A percentile compares a stretch with the other conserved stretches of the same genome.
Conservation (phyloP, 2,797 vertebrate genomes). For the Alcedo quadribrachys region DNA sequence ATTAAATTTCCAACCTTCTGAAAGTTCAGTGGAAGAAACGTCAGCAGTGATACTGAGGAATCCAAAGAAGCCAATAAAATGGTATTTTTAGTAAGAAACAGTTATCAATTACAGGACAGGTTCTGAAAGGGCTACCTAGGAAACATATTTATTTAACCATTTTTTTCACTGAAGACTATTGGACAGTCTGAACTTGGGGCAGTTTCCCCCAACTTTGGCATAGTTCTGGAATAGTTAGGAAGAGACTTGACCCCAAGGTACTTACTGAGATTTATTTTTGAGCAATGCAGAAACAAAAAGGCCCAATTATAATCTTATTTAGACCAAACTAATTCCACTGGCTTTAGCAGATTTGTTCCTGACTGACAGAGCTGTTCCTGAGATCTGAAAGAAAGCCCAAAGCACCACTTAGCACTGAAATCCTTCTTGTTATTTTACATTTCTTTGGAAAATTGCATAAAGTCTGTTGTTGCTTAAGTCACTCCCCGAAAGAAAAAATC, state of each 20-base stretch:
- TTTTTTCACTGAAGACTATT: not conserved
- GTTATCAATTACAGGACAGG: not conserved
- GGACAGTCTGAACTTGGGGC: not conserved
- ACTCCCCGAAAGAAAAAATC: not conserved
- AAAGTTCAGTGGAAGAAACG: not conserved
- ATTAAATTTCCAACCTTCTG: not conserved
- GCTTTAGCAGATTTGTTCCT: constrained; percentile 20
- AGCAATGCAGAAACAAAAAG: constrained; percentile 16
- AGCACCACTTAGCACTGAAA: constrained; percentile 4
- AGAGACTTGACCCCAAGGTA: not conserved
- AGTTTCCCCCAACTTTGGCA: not conserved
- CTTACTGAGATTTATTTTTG: constrained; percentile 14
- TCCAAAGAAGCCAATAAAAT: not conserved
- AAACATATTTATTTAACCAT: not conserved
- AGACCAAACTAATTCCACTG: constrained; percentile 31
- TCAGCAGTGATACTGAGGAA: not conserved
- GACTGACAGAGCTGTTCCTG: constrained; percentile 3
- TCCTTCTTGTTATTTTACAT: not conserved
- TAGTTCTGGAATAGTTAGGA: not conserved
- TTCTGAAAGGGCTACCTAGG: not conserved
- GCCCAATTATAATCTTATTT: constrained; percentile 41
- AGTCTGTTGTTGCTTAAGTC: not conserved
- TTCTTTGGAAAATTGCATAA: constrained; percentile 10
- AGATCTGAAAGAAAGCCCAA: not conserved
- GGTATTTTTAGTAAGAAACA: not conserved